Base-by-base conservation (phyloP, 2,113 vertebrate genomes). In the Pyrgilauda ruficollis region DNA sequence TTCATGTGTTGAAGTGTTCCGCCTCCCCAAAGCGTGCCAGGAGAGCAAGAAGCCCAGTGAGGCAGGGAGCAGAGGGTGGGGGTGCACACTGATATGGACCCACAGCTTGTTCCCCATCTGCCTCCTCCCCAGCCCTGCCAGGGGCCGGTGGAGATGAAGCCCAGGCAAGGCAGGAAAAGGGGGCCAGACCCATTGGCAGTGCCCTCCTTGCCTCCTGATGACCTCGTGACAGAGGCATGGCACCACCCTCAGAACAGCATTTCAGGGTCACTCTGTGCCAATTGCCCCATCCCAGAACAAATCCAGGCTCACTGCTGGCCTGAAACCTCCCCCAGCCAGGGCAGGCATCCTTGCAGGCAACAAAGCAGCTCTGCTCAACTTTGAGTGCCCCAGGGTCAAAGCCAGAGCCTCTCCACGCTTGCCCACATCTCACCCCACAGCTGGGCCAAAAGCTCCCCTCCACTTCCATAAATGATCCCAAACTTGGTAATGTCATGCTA, bases 1-100 rank as follows among this genome's bases (percentile, higher is more conserved):
- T 84, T 85, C 86, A 69, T 37, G 84, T 92, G 94, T 82, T 52
- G 74, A 92, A 92, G 89, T 74, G 28, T 46, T 56, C 61, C n/a
- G 43, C 37, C 55, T 63, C 75, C 70, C 43, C 4, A 4, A 62
- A 94, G 86, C 10, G 4, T 84, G 81, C 47, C 15, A 5, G 56
- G 67, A 89, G 67, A 26, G 47, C 6, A 30, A 75, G 76, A 66
- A 93, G 91, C 46, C 85, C 67, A 70, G 55, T 1, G 37, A 84
- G 77, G 95, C 89, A 82, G 59, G 82, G 84, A 72, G 61, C n/a
- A 0, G 3, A 66, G 23, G 26, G 31, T 35, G 73, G 28, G 90
- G 81, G 52, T 64, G 47, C 70, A 39, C 8, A 2, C 64, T 53
- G 83, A 37, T n/a, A 21, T 0, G 2, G 74, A 85, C 75, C 52